phyloP scores from a whole-genome alignment of 2,113 vertebrate species.

The Tauraco erythrolophus region DNA sequence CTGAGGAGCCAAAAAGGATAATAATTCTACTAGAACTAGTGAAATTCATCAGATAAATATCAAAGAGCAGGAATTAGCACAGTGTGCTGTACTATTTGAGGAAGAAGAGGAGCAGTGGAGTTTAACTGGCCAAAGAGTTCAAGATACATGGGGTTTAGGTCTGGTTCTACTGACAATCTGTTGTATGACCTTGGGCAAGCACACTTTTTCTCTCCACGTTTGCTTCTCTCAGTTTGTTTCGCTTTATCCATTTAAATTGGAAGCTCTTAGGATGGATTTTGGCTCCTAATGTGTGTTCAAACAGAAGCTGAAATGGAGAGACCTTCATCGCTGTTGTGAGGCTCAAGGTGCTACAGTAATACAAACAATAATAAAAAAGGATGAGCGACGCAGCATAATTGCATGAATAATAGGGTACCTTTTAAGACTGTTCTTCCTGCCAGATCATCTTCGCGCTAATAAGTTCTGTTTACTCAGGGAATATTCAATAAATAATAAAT shows the following conservation, averaged over 20 bases:
- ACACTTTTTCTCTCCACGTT: background rate
- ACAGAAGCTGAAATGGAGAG: constrained; percentile 1
- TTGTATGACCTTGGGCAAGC: background rate
- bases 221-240: background rate
- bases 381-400: constrained; percentile 18
- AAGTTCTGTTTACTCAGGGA: constrained; percentile 59
- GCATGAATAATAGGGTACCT: constrained; percentile 28
- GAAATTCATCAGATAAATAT: background rate
- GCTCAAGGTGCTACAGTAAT: constrained; percentile 54
- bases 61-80: background rate
- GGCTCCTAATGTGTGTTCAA: constrained; percentile 5
- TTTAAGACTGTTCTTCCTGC: background rate
- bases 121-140: background rate
- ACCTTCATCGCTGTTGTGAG: background rate
- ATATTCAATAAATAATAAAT: constrained; percentile 69
- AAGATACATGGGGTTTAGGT: background rate
- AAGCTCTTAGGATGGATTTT: background rate
- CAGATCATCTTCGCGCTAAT: constrained; percentile 34
- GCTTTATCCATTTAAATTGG: constrained; percentile 11
- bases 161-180: background rate
- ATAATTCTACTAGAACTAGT: background rate
- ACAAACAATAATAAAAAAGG: constrained; percentile 41
- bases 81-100: background rate
- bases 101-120: background rate
- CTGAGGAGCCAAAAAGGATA: background rate